These are phyloP conservation scores for Philaethria dido DNA, from an alignment of 2,888 invertebrate species.

Conservation along the genomic window DNA sequence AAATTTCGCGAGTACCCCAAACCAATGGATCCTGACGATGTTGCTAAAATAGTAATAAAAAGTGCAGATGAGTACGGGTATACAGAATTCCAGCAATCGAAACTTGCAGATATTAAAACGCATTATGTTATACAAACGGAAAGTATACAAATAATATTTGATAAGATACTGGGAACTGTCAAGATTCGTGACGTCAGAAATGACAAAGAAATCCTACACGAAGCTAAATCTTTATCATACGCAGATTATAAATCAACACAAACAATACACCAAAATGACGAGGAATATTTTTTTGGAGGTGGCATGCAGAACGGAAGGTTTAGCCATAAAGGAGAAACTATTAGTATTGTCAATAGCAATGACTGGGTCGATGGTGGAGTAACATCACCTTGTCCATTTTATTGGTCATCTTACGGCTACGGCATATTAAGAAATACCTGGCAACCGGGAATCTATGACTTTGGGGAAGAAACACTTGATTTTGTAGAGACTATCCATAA, in stretches of 20 bases:
- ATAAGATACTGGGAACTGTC: conserved; percentile 64
- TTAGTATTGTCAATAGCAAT: conserved; percentile 68
- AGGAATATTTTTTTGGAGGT: conserved; percentile 74
- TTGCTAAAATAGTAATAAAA: conserved; percentile 66
- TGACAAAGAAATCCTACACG: conserved; percentile 63
- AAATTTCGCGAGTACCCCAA: conserved; percentile 66
- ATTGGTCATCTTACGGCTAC: conserved; percentile 74
- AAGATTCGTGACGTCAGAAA: conserved; percentile 60
- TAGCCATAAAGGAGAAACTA: conserved; percentile 68
- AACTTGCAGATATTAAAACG: conserved; percentile 51
- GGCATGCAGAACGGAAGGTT: conserved; percentile 79
- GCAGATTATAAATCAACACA: conserved; percentile 56
- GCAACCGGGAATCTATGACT: conserved; percentile 71
- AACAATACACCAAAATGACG: conserved; percentile 55
- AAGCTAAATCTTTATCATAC: conserved; percentile 61
- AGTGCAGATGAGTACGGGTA: conserved; percentile 60
- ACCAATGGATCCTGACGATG: conserved; percentile 62
- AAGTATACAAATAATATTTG: conserved; percentile 62
- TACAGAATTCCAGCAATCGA: conserved; percentile 60
- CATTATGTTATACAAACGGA: conserved; percentile 59
- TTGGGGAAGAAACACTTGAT: conserved; percentile 54
- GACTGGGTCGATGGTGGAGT: conserved; percentile 72
- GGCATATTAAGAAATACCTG: conserved; percentile 74
- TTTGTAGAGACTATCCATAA: conserved; percentile 57
- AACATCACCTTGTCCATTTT: conserved; percentile 74